Evolutionary conservation across 2,113 vertebrate species (phyloP).

Genomic region (Choloepus hoffmanni): DNA sequence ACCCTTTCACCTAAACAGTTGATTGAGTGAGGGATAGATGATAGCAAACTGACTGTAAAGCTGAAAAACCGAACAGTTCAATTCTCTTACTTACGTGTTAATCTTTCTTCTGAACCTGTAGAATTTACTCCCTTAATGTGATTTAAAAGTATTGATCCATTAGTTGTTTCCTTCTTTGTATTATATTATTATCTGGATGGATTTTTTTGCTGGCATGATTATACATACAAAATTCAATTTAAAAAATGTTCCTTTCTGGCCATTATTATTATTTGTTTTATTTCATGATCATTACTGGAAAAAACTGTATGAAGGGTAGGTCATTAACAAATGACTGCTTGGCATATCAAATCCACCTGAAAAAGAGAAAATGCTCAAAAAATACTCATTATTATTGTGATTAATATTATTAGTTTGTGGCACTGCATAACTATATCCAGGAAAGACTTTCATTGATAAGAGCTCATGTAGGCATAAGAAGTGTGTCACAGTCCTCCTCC

Average conservation of each 20-base stretch:
- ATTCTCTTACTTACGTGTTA: background rate
- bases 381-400: background rate
- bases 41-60: background rate
- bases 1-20: background rate
- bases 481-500: background rate
- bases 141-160: background rate
- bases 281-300: slow-evolving; percentile 3
- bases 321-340: background rate
- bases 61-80: background rate
- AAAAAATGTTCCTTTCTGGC: slow-evolving; percentile 28
- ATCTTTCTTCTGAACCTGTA: background rate
- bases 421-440: background rate
- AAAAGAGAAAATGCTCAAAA: background rate
- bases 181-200: background rate
- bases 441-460: background rate
- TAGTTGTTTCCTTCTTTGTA: background rate
- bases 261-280: slow-evolving; percentile 1
- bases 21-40: background rate
- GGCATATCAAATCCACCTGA: background rate
- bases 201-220: background rate
- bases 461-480: background rate
- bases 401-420: background rate
- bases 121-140: background rate
- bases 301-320: background rate
- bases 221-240: background rate